Evolutionary conservation across 2,113 vertebrate genomes (phyloP).

Genomic region (Pheucticus melanocephalus): DNA sequence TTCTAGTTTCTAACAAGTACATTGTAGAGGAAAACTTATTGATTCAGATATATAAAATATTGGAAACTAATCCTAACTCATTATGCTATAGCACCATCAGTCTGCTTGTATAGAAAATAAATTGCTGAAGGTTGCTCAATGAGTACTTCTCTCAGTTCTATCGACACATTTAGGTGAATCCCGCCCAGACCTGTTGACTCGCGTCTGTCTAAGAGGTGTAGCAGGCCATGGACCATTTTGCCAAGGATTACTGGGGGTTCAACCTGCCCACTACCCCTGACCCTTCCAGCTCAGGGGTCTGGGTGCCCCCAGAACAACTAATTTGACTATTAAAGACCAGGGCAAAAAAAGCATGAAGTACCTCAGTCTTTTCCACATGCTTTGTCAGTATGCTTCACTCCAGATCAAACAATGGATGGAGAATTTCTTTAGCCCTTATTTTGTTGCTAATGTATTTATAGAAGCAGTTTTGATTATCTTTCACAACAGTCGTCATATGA

Average conservation of each 20-base stretch:
- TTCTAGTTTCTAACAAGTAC: background rate
- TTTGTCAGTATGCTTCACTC: background rate
- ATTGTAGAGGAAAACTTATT: background rate
- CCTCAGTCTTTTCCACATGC: background rate
- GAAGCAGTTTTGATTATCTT: background rate
- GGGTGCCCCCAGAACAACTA: rapidly evolving
- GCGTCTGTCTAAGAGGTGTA: background rate
- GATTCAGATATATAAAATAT: background rate
- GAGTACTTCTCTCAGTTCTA: background rate
- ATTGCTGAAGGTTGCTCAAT: background rate
- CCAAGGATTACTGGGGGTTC: background rate
- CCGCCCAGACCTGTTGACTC: rapidly evolving
- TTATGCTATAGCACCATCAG: background rate
- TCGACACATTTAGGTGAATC: background rate
- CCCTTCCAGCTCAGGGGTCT: background rate
- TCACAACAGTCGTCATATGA: background rate
- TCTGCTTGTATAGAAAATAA: background rate
- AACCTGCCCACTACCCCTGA: background rate
- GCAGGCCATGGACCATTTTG: background rate
- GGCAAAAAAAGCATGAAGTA: background rate
- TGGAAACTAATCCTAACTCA: background rate
- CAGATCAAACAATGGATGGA: background rate
- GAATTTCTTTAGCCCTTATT: background rate
- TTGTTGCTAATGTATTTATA: background rate
- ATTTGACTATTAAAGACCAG: background rate